Evolutionary conservation across 2,797 vertebrate genomes (phyloP).

Genomic region (Taenioides sp.): DNA sequence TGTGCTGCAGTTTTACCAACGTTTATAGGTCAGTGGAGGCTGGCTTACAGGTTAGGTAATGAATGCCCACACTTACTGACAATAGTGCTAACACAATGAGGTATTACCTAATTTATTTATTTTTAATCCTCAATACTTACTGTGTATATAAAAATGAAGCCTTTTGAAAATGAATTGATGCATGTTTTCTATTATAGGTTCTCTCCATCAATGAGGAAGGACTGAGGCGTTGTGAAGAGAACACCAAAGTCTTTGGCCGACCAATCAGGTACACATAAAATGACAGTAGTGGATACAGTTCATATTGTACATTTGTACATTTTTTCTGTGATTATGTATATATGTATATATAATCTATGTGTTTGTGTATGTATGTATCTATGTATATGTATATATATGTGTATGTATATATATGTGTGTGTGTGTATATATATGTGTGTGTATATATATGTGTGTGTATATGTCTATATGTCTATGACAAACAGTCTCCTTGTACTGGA

Average conservation of each 20-base stretch:
- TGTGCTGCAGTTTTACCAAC: background rate
- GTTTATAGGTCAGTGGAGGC: constrained; percentile 21
- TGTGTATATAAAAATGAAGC: background rate
- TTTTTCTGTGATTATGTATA: background rate
- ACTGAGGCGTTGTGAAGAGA: constrained; percentile 90
- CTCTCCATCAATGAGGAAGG: constrained; percentile 95
- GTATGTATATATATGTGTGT: too few relatives aligned
- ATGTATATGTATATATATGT: too few relatives aligned
- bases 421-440: too few relatives aligned
- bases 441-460: too few relatives aligned
- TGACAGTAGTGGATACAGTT: background rate
- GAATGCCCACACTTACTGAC: constrained; percentile 8
- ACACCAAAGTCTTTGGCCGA: constrained; percentile 86
- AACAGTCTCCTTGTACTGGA: too few relatives aligned
- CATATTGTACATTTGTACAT: background rate
- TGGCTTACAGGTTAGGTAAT: constrained; percentile 39
- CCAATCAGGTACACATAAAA: constrained; percentile 86
- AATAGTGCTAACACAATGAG: constrained; percentile 29
- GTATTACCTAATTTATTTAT: background rate
- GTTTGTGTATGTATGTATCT: too few relatives aligned
- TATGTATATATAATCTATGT: too few relatives aligned
- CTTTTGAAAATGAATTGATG: background rate
- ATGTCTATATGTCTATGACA: too few relatives aligned
- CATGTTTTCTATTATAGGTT: constrained; percentile 73
- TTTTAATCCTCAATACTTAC: background rate